Evolutionary conservation across 2,113 vertebrate genomes (phyloP).

Genomic region (Proterorhinus semilunaris): DNA sequence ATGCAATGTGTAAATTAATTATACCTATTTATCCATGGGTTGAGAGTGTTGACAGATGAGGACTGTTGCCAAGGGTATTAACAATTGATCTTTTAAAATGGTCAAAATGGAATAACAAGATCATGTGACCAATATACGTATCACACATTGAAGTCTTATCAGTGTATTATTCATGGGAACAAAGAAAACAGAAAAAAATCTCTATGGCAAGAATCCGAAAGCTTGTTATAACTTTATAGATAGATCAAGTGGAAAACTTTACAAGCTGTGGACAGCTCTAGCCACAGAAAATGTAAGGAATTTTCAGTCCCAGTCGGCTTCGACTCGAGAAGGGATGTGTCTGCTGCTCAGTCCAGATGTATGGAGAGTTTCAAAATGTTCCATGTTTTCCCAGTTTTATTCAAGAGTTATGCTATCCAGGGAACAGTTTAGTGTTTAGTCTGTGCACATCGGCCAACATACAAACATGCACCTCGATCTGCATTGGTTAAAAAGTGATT

Average conservation of each 20-base stretch:
- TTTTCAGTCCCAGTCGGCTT: slow-evolving; percentile 57
- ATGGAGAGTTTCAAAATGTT: slow-evolving; percentile 47
- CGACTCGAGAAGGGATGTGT: slow-evolving; percentile 30
- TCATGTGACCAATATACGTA: too few relatives aligned
- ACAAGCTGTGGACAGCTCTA: slow-evolving; percentile 38
- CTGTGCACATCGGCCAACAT: too few relatives aligned
- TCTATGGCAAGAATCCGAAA: slow-evolving; percentile 37
- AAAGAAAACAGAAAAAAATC: slow-evolving; percentile 26
- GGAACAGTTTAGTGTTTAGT: neutral
- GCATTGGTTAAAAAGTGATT: too few relatives aligned
- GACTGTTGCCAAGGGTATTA: too few relatives aligned
- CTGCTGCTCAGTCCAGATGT: slow-evolving; percentile 57
- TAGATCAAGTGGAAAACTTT: slow-evolving; percentile 58
- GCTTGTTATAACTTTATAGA: slow-evolving; percentile 53
- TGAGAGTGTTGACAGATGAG: too few relatives aligned
- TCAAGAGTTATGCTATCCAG: slow-evolving; percentile 20
- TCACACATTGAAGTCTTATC: too few relatives aligned
- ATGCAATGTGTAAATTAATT: too few relatives aligned
- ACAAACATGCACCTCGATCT: too few relatives aligned
- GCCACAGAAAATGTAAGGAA: slow-evolving; percentile 69
- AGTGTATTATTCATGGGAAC: slow-evolving; percentile 8
- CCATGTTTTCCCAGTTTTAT: slow-evolving; percentile 42
- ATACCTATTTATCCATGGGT: too few relatives aligned
- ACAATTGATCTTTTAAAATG: too few relatives aligned
- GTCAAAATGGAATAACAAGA: too few relatives aligned